Percentiles rank a stretch among this genome's conserved stretches.
Conservation (phyloP, 2,113 vertebrate genomes). For the Nothobranchius furzeri region DNA sequence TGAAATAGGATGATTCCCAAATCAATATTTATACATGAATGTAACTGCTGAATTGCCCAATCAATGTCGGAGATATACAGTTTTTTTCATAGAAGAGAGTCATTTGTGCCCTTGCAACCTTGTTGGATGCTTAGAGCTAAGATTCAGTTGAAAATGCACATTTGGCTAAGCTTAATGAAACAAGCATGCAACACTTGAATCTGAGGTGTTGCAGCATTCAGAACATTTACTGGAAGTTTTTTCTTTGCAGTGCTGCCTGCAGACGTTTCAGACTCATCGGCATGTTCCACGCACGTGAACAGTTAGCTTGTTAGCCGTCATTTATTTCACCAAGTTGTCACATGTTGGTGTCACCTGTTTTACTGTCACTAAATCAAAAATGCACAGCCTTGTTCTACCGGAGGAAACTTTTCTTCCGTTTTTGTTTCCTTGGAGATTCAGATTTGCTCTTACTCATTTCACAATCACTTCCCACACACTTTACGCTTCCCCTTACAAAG, state of each 20-base stretch:
- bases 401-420: constrained; percentile 1
- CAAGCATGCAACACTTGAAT: background rate
- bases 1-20: constrained; percentile 1
- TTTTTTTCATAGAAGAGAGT: background rate
- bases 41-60: constrained; percentile 4
- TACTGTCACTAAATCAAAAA: constrained; percentile 10
- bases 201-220: background rate
- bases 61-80: background rate
- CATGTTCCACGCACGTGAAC: background rate
- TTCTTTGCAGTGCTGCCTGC: too few species aligned
- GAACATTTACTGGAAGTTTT: too few species aligned
- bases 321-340: background rate
- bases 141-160: background rate
- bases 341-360: background rate
- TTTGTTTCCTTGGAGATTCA: constrained; percentile 29
- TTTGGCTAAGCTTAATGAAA: background rate
- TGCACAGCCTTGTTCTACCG: background rate
- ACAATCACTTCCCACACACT: constrained; percentile 30
- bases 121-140: background rate
- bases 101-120: background rate
- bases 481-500: constrained; percentile 10
- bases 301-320: background rate
- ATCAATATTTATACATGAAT: constrained; percentile 8
- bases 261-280: background rate
- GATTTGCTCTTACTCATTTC: constrained; percentile 15